A percentile compares a stretch with the other conserved stretches of the same genome.
phyloP scores from a whole-genome alignment of 2,797 vertebrate species.

The Phataginus tetradactyla region DNA sequence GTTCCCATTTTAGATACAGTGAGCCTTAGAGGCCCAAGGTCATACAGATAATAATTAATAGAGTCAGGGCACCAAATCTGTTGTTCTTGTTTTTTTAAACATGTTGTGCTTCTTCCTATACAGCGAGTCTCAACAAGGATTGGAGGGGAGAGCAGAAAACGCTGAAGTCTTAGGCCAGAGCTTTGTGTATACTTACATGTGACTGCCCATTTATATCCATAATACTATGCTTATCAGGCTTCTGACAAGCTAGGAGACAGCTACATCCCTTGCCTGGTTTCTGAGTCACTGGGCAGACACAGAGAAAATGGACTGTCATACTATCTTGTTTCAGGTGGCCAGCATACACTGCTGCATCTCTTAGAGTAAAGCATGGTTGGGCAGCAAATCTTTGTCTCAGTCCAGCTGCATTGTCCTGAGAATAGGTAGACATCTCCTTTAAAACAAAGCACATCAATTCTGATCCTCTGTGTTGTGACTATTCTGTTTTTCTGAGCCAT shows the following conservation, averaged over 20 bases:
- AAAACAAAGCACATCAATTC: neutral
- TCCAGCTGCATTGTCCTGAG: neutral
- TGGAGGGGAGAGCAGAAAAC: neutral
- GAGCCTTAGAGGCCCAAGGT: neutral
- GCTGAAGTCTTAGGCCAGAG: fast-evolving
- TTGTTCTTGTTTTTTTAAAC: neutral
- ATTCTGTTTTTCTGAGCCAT: neutral
- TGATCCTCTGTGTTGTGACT: neutral
- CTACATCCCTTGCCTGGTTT: neutral
- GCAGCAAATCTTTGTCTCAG: neutral
- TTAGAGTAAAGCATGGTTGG: neutral
- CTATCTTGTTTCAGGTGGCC: neutral
- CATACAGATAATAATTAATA: neutral
- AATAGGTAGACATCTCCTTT: neutral
- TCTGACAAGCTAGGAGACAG: neutral
- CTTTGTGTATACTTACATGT: neutral
- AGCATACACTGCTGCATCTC: neutral
- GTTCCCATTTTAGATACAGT: neutral
- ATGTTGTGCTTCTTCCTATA: fast-evolving
- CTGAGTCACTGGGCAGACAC: neutral
- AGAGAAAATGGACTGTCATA: neutral
- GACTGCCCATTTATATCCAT: neutral
- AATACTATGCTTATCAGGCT: neutral
- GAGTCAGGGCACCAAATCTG: neutral
- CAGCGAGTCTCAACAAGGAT: neutral